Conservation (phyloP, 2,888 invertebrate species). For the Apoderus coryli region DNA sequence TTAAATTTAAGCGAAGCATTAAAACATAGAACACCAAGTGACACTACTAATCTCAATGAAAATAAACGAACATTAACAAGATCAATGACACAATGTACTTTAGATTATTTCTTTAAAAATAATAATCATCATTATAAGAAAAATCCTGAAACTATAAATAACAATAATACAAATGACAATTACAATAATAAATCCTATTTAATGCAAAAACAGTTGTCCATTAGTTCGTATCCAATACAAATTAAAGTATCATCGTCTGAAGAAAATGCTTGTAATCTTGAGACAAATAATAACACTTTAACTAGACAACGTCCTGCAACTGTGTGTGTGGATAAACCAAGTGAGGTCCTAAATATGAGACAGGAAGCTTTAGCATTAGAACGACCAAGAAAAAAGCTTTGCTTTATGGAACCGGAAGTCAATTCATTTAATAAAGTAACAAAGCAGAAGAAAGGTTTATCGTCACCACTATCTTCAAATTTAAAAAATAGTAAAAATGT, state of each 20-base stretch:
- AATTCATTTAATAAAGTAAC: not conserved
- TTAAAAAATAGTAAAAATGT: too few species aligned
- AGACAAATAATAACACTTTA: constrained; percentile 16
- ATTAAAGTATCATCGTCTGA: constrained; percentile 22
- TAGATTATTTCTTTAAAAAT: constrained; percentile 36
- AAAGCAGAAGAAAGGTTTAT: not conserved
- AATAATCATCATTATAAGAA: too few species aligned
- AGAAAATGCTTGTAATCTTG: constrained; percentile 17
- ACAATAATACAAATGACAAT: constrained; percentile 7
- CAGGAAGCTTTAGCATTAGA: constrained; percentile 36
- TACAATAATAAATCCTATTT: constrained; percentile 9
- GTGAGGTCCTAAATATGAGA: constrained; percentile 20
- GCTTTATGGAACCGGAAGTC: constrained; percentile 75
- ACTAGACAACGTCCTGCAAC: constrained; percentile 26
- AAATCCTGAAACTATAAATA: constrained; percentile 22
- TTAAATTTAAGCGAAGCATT: constrained; percentile 31
- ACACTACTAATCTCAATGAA: too few species aligned
- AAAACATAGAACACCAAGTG: constrained; percentile 31
- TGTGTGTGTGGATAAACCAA: constrained; percentile 27
- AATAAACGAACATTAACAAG: constrained; percentile 27
- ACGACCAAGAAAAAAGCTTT: constrained; percentile 69
- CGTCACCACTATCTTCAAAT: too few species aligned
- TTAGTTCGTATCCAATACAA: constrained; percentile 28
- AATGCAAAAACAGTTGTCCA: constrained; percentile 30
- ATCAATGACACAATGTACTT: constrained; percentile 32